Conservation (phyloP, 2,113 vertebrate genomes). For the Nothocercus nigrocapillus region DNA sequence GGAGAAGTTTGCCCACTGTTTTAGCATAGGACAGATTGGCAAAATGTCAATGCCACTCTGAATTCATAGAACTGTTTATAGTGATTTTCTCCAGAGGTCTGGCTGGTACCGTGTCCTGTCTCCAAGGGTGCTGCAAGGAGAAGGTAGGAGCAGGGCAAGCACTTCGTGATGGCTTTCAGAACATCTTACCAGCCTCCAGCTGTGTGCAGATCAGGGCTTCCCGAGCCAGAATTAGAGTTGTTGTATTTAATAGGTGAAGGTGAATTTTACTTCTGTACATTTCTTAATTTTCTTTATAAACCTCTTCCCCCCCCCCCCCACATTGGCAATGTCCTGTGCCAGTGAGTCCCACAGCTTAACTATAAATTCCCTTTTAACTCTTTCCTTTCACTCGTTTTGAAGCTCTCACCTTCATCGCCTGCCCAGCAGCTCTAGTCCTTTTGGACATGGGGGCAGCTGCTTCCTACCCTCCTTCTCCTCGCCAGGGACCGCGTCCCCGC, state of each 20-base stretch:
- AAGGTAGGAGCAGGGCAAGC: neutral
- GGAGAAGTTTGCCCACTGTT: neutral
- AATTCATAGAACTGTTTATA: fast-evolving
- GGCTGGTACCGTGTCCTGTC: neutral
- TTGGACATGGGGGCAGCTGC: neutral
- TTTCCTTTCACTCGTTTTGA: neutral
- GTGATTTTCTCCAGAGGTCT: neutral
- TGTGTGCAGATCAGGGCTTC: neutral
- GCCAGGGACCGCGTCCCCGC: neutral
- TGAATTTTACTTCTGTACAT: neutral
- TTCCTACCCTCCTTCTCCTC: neutral
- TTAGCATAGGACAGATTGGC: neutral
- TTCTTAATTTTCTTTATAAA: neutral
- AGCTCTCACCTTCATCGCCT: neutral
- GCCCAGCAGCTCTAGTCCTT: neutral
- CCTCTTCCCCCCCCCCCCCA: neutral
- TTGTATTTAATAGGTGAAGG: neutral
- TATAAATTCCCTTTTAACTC: neutral
- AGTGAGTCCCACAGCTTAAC: neutral
- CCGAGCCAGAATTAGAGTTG: neutral
- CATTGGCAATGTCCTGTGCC: neutral
- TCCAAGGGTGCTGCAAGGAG: neutral
- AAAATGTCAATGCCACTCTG: neutral
- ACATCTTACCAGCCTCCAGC: neutral
- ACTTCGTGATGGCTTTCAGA: fast-evolving